phyloP scores from a whole-genome alignment of 1,140 invertebrate genomes.

The Papilio aristodemus region DNA sequence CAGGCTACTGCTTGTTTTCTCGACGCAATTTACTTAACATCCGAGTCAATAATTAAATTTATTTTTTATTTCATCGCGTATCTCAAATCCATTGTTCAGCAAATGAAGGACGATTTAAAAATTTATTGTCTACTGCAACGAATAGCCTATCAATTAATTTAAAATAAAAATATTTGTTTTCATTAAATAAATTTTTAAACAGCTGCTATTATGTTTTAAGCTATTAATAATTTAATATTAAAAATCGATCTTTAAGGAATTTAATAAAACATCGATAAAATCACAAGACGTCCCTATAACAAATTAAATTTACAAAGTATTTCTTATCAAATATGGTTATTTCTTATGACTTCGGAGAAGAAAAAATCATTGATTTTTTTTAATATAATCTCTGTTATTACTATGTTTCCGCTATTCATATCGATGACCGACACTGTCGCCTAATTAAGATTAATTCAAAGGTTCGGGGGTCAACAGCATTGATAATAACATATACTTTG shows the following conservation, averaged over 20 bases:
- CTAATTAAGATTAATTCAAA: slow-evolving; percentile 11
- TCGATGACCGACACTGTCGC: neutral
- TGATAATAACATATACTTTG: slow-evolving; percentile 3
- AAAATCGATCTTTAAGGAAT: no score
- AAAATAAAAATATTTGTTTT: no score
- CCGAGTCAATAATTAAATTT: no score
- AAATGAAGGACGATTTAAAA: no score
- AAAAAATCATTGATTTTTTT: neutral
- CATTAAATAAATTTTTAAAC: no score
- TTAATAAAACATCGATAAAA: neutral
- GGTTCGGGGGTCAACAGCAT: neutral
- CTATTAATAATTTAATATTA: neutral
- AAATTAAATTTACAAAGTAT: neutral
- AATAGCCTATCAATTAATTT: no score
- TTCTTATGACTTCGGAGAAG: slow-evolving; percentile 7
- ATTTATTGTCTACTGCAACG: no score
- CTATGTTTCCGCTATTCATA: slow-evolving; percentile 12
- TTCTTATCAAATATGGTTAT: slow-evolving; percentile 13
- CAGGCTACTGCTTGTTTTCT: neutral
- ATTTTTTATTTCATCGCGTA: no score
- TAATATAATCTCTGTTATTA: neutral
- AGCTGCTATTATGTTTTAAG: neutral
- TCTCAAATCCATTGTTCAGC: no score
- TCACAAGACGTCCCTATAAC: neutral
- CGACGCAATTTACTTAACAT: no score